phyloP scores from a whole-genome alignment of 2,113 vertebrate genomes.

The Osmerus mordax region DNA sequence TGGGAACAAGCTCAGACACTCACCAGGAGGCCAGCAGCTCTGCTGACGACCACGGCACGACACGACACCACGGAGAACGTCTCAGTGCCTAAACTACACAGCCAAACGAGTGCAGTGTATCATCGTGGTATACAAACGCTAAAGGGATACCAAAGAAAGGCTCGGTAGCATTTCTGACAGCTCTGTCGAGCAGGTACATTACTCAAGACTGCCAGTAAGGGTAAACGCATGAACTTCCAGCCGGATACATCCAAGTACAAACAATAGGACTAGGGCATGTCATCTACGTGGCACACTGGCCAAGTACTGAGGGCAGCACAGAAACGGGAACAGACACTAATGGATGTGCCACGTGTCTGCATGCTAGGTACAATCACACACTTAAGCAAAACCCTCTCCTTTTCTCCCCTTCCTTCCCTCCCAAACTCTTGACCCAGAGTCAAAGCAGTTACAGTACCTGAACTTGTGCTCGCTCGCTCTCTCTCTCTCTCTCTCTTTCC shows the following conservation, averaged over 20 bases:
- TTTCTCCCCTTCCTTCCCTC: not conserved
- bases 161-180: slow-evolving; percentile 22
- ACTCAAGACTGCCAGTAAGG: no score
- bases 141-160: slow-evolving; percentile 15
- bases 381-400: not conserved
- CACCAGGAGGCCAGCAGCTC: not conserved
- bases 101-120: not conserved
- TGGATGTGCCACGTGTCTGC: slow-evolving; percentile 1
- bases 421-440: slow-evolving; percentile 14
- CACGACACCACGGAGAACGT: slow-evolving; percentile 10
- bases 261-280: no score
- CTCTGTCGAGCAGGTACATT: no score
- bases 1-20: not conserved
- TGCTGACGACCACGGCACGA: not conserved
- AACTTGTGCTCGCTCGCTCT: slow-evolving; percentile 16
- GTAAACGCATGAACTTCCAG: no score
- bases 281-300: not conserved
- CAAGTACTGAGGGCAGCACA: not conserved
- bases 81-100: slow-evolving; percentile 4
- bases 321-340: not conserved
- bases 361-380: slow-evolving; percentile 1
- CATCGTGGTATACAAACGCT: not conserved
- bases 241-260: no score
- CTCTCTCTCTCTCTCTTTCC: slow-evolving; percentile 10
- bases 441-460: slow-evolving; percentile 44